These are phyloP conservation scores for Pollenia angustigena DNA, from an alignment of 2,888 invertebrate genomes.

Conservation along the genomic window DNA sequence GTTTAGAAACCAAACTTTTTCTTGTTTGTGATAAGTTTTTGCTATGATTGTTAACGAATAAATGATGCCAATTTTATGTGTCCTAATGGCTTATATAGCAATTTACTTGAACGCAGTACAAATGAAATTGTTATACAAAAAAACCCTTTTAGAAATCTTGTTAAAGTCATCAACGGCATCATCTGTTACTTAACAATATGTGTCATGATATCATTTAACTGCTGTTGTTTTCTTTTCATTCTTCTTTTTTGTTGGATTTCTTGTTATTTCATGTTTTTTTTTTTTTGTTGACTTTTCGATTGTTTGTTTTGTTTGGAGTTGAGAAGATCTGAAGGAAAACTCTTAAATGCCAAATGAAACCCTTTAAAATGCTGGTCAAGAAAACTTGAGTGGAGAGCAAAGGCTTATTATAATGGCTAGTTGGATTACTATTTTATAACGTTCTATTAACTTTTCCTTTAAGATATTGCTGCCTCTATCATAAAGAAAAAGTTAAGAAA, in stretches of 20 bases:
- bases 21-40: slow-evolving; percentile 47
- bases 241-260: not conserved
- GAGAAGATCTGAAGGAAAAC: slow-evolving; percentile 44
- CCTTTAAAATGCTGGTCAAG: slow-evolving; percentile 29
- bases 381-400: not conserved
- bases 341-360: slow-evolving; percentile 58
- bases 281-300: not conserved
- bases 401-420: slow-evolving; percentile 13
- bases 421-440: slow-evolving; percentile 36
- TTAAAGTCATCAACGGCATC: slow-evolving; percentile 25
- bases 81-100: slow-evolving; percentile 73
- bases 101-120: slow-evolving; percentile 4
- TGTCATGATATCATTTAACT: slow-evolving; percentile 48
- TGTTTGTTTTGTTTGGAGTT: slow-evolving; percentile 38
- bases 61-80: slow-evolving; percentile 64
- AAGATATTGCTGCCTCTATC: too few relatives aligned
- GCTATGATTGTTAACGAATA: slow-evolving; percentile 53
- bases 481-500: not conserved
- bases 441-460: not conserved
- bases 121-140: slow-evolving; percentile 7
- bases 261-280: not conserved
- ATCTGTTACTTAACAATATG: slow-evolving; percentile 31
- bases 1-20: not conserved
- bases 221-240: slow-evolving; percentile 23
- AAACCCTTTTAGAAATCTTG: slow-evolving; percentile 42